These are phyloP conservation scores for Pocillopora verrucosa DNA, from an alignment of 64 coral and sea anemone genomes.

Conservation along the genomic window DNA sequence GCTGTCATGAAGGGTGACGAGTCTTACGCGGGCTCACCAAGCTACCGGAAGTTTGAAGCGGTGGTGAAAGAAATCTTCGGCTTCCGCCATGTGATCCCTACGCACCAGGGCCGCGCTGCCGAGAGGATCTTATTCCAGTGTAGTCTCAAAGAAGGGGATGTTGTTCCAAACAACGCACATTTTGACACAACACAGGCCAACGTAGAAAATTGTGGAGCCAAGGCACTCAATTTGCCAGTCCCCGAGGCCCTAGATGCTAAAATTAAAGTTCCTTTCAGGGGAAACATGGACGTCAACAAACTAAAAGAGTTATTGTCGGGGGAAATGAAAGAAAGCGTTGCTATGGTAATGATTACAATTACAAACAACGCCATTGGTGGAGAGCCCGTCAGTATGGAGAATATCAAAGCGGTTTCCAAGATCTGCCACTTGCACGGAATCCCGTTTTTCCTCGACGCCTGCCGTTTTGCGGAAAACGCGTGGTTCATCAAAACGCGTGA, in stretches of 20 bases:
- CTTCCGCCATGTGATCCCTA: slow-evolving; percentile 64
- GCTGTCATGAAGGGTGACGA: slow-evolving; percentile 68
- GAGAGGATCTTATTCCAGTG: slow-evolving; percentile 65
- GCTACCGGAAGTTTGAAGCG: slow-evolving; percentile 56
- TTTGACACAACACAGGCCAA: slow-evolving; percentile 76
- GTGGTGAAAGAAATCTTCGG: slow-evolving; percentile 67
- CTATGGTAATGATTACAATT: slow-evolving; percentile 54
- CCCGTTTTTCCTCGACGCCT: slow-evolving; percentile 63
- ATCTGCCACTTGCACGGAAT: slow-evolving; percentile 47
- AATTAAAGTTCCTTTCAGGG: slow-evolving; percentile 34
- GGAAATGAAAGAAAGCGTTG: background rate
- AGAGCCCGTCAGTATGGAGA: slow-evolving; percentile 64
- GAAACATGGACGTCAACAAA: slow-evolving; percentile 48
- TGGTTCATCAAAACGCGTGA: slow-evolving; percentile 70
- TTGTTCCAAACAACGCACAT: slow-evolving; percentile 61
- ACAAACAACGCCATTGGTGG: slow-evolving; percentile 71
- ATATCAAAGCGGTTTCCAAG: slow-evolving; percentile 68
- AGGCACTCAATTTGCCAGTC: slow-evolving; percentile 39
- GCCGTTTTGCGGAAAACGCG: slow-evolving; percentile 71
- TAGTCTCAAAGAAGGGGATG: background rate
- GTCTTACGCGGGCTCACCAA: slow-evolving; percentile 64
- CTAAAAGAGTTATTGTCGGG: slow-evolving; percentile 46
- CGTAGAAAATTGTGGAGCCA: slow-evolving; percentile 39
- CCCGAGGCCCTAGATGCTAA: slow-evolving; percentile 24
- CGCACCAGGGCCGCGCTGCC: slow-evolving; percentile 80